Evolutionary conservation across 2,888 invertebrate species (phyloP).

Genomic region (Stegana nigrithorax): DNA sequence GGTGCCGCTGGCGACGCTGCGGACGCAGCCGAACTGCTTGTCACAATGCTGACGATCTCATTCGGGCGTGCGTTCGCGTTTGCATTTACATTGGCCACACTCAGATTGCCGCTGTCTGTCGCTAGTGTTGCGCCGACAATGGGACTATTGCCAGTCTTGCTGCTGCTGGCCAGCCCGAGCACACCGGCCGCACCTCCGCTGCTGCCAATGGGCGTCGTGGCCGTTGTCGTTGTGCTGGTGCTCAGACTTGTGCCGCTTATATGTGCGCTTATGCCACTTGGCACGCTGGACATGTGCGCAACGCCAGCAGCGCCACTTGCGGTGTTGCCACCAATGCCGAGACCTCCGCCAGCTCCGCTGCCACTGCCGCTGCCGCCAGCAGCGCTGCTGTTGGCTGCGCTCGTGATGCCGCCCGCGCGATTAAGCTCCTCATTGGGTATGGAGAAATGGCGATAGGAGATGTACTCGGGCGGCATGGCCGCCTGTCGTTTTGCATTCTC

Average conservation of each 20-base stretch:
- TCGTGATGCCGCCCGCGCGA: slow-evolving; percentile 47
- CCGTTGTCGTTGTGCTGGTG: slow-evolving; percentile 59
- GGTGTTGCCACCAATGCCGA: background rate
- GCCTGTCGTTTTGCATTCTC: slow-evolving; percentile 79
- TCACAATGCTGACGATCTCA: slow-evolving; percentile 27
- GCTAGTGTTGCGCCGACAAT: slow-evolving; percentile 38
- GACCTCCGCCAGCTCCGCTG: slow-evolving; percentile 14
- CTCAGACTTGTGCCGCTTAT: slow-evolving; percentile 66
- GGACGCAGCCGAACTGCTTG: slow-evolving; percentile 24
- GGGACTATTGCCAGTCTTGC: slow-evolving; percentile 44
- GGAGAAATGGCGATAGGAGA: slow-evolving; percentile 81
- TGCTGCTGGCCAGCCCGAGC: slow-evolving; percentile 22
- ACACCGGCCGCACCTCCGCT: slow-evolving; percentile 3
- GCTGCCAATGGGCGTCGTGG: slow-evolving; percentile 54
- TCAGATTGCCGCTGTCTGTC: slow-evolving; percentile 35
- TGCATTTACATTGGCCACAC: slow-evolving; percentile 18
- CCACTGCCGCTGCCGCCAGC: slow-evolving; percentile 25
- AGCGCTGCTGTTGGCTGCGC: slow-evolving; percentile 27
- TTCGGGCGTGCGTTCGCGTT: slow-evolving; percentile 32
- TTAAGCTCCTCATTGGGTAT: slow-evolving; percentile 75
- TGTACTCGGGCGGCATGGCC: slow-evolving; percentile 81
- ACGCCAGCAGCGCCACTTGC: slow-evolving; percentile 33
- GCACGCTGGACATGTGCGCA: slow-evolving; percentile 61
- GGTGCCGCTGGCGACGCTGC: slow-evolving; percentile 17
- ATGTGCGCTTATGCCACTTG: slow-evolving; percentile 67